Conservation (phyloP, 1,140 invertebrate species). For the Eriosoma lanigerum region DNA sequence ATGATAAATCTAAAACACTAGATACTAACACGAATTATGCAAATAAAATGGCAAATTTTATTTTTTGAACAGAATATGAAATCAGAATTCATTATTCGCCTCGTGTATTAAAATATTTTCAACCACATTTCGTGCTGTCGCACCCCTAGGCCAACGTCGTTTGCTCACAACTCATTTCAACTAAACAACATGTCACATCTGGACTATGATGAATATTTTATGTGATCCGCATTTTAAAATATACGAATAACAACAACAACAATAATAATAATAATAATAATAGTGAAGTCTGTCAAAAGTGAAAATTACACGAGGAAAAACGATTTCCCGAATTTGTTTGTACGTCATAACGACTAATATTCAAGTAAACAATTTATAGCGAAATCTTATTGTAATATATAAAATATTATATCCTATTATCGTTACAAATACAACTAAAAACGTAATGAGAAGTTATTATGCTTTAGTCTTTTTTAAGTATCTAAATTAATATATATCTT, state of each 20-base stretch:
- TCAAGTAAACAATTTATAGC: too few relatives aligned
- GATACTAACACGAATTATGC: too few relatives aligned
- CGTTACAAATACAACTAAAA: not conserved
- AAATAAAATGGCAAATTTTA: too few relatives aligned
- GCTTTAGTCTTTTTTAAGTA: too few relatives aligned
- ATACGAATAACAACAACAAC: not conserved
- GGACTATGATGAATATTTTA: not conserved
- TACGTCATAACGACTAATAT: too few relatives aligned
- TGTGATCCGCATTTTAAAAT: not conserved
- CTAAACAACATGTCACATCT: not conserved
- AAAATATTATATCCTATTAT: too few relatives aligned
- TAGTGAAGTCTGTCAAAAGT: too few relatives aligned
- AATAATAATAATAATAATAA: too few relatives aligned
- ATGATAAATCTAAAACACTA: too few relatives aligned
- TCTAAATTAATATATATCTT: not conserved
- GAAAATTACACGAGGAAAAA: too few relatives aligned
- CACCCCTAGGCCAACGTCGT: not conserved
- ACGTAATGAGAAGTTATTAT: not conserved
- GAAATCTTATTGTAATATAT: too few relatives aligned
- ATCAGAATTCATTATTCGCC: not conserved
- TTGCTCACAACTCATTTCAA: not conserved
- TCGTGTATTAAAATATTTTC: not conserved
- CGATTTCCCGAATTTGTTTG: too few relatives aligned
- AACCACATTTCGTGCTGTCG: not conserved
- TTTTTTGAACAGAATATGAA: not conserved